Conservation (phyloP, 2,888 invertebrate genomes). For the Cremastobaeus sp. region DNA sequence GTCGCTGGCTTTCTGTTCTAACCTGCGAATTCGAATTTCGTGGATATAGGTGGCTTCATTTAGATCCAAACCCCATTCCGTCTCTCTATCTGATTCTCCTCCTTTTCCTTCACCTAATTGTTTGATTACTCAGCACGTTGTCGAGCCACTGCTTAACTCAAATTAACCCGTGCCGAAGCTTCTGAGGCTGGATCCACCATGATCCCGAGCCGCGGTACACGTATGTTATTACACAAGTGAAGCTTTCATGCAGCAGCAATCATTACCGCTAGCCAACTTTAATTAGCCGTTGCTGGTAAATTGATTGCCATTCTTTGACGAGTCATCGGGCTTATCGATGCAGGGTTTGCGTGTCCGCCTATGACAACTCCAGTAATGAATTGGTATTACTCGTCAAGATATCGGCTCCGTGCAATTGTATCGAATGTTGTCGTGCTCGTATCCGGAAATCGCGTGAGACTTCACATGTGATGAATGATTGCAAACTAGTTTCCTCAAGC, state of each 20-base stretch:
- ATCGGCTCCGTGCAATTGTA: constrained; percentile 17
- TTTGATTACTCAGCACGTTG: constrained; percentile 78
- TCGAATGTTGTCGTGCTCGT: constrained; percentile 24
- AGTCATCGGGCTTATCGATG: constrained; percentile 57
- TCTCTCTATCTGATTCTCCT: constrained; percentile 35
- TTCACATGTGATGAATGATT: constrained; percentile 1
- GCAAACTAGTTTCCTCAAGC: constrained; percentile 2
- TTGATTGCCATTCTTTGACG: constrained; percentile 70
- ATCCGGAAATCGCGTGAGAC: constrained; percentile 28
- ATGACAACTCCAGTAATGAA: constrained; percentile 67
- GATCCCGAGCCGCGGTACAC: constrained; percentile 68
- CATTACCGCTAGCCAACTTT: constrained; percentile 63
- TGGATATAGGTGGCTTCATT: constrained; percentile 63
- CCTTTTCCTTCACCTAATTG: constrained; percentile 72
- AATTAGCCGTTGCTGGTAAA: constrained; percentile 72
- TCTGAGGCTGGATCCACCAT: constrained; percentile 63
- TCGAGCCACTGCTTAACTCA: constrained; percentile 76
- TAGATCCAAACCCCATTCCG: constrained; percentile 56
- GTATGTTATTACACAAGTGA: constrained; percentile 68
- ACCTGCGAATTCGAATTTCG: constrained; percentile 62
- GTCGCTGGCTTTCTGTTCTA: constrained; percentile 68
- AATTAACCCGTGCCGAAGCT: constrained; percentile 70
- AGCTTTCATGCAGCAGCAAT: constrained; percentile 51
- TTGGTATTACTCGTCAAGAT: constrained; percentile 48
- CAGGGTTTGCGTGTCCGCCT: constrained; percentile 62